Base-by-base conservation (phyloP, 1,140 invertebrate species). In the Neoseiulus cucumeris region DNA sequence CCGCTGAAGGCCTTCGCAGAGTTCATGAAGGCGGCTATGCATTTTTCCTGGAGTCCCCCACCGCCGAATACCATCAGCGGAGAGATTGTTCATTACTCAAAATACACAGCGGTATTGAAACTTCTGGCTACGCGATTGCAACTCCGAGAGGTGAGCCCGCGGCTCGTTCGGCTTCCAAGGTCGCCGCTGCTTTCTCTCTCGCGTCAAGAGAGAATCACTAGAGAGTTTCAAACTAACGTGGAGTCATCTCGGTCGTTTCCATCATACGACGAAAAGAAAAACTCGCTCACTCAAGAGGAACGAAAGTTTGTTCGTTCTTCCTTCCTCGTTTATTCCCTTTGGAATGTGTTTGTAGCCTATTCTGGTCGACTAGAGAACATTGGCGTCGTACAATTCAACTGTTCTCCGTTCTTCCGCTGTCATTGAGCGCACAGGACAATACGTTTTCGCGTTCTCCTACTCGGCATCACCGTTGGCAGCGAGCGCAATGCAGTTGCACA, bases 111-210 rank as follows among this genome's bases (percentile, higher is more conserved):
- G 51, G 51, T 12, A 59, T 59, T 20, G 51, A 59, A 25, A 59
- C 51, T 29, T 33, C 51, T 5, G 51, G 51, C 14, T 59, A 59
- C 22, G 51, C 51, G 25, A 25, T 59, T 25, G 51, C 51, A 2
- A 17, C 33, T 25, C 51, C 51, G 33, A 59, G 51, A 59, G 51
- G 51, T 59, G 33, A 59, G 33, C n/a, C n/a, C n/a, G n/a, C n/a
- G 14, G 42, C 42, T 12, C n/a, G 42, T 44, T 20, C 28, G 14
- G 28, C 20, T 6, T 6, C 7, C 45, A 14, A 4, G 7, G 5
- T 47, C 4, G 7, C 45, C 28, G 6, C 4, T 7, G 28, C 45
- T 47, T 20, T 7, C 14, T 18, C 14, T 6, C 7, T 18, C 28
- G 18, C 14, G 45, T 47, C 7, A 47, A 4, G 14, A 47, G 4